phyloP scores from a whole-genome alignment of 1,140 invertebrate species.

The Nephila pilipes region DNA sequence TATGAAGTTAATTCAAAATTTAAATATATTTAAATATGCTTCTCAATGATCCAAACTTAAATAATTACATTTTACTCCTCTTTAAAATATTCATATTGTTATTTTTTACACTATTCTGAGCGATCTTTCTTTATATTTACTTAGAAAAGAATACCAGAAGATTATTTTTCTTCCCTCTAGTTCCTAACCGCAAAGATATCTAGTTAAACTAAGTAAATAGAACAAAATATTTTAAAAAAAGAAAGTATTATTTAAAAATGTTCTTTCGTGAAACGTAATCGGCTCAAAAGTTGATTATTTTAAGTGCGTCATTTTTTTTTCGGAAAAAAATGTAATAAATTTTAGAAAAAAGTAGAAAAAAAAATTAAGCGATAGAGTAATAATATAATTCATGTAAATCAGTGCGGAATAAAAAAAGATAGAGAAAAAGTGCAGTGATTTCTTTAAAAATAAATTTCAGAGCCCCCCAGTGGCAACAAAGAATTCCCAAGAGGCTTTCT shows the following conservation, averaged over 20 bases:
- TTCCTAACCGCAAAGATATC: too few relatives aligned
- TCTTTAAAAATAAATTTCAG: not conserved
- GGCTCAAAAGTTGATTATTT: constrained; percentile 11
- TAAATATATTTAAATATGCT: too few relatives aligned
- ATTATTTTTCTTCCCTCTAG: too few relatives aligned
- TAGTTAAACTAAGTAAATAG: too few relatives aligned
- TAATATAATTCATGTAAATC: constrained; percentile 10
- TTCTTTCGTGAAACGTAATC: not conserved
- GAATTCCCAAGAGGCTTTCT: not conserved
- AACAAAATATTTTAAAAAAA: too few relatives aligned
- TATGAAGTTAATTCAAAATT: too few relatives aligned
- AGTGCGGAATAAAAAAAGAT: not conserved
- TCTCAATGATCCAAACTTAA: too few relatives aligned
- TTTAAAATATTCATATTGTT: too few relatives aligned
- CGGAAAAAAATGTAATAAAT: not conserved
- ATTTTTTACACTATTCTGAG: too few relatives aligned
- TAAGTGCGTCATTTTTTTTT: not conserved
- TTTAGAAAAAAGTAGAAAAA: not conserved
- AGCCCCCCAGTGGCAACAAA: not conserved
- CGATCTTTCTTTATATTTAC: too few relatives aligned
- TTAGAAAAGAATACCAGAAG: too few relatives aligned
- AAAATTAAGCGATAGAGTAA: not conserved
- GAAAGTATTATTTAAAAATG: not conserved
- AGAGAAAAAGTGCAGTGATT: not conserved
- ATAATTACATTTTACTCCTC: too few relatives aligned